A percentile compares a stretch with the other conserved stretches of the same genome.
Evolutionary conservation across 1,140 invertebrate genomes (phyloP).

Genomic region (Muscidifurax raptorellus): DNA sequence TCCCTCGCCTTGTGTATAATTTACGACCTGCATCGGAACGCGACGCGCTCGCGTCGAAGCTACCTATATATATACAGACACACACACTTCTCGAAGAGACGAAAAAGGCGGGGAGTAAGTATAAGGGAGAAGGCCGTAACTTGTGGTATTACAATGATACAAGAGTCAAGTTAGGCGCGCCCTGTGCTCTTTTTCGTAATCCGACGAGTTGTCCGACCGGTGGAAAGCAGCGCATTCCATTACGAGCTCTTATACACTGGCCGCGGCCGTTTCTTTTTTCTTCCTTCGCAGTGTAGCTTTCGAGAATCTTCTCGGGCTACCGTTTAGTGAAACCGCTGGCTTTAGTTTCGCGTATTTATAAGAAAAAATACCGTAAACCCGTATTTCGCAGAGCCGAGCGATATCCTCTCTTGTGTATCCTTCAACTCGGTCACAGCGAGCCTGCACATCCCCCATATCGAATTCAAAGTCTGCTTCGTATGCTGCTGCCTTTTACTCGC

Average conservation of each 20-base stretch:
- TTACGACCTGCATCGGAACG: slow-evolving; percentile 63
- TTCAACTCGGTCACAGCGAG: neutral
- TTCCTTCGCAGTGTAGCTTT: neutral
- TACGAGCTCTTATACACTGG: neutral
- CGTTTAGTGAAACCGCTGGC: neutral
- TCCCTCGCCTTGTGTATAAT: slow-evolving; percentile 62
- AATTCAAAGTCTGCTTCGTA: slow-evolving; percentile 52
- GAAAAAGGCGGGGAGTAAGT: slow-evolving; percentile 42
- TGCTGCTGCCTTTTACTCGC: slow-evolving; percentile 21
- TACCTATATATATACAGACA: neutral
- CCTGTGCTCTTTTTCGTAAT: slow-evolving; percentile 70
- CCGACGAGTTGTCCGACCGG: slow-evolving; percentile 61
- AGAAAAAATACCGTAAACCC: neutral
- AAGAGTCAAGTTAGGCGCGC: slow-evolving; percentile 64
- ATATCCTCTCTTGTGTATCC: neutral
- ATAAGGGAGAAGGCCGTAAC: slow-evolving; percentile 61
- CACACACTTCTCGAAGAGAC: neutral
- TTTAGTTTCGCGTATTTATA: neutral
- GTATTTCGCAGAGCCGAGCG: neutral
- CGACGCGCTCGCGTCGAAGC: neutral
- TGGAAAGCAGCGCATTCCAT: slow-evolving; percentile 59
- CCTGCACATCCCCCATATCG: slow-evolving; percentile 50
- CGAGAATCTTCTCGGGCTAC: too few relatives aligned
- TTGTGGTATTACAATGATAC: slow-evolving; percentile 73
- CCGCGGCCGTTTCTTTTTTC: too few relatives aligned